Base-by-base conservation (phyloP, 2,797 vertebrate species). In the Hemibagrus guttatus region DNA sequence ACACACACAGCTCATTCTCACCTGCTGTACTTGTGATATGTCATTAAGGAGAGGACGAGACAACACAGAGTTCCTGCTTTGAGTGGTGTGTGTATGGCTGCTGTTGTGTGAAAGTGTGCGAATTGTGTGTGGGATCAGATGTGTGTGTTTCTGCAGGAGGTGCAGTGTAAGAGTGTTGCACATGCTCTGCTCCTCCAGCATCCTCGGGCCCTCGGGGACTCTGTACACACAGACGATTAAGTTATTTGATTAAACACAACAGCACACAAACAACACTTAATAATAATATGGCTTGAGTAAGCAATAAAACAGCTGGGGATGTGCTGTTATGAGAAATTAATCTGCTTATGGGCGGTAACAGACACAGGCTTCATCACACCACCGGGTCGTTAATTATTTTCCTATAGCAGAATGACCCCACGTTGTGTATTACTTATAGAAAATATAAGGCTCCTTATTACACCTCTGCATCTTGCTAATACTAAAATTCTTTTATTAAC, bases 111-210 rank as follows among this genome's bases (percentile, higher is more conserved):
- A 19, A 28, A 17, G 74, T 28, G 49, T 56, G 49, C 17, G 16
- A 54, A 13, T 26, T 76, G 74, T 76, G 56, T 61, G 35, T 61
- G 76, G 56, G 31, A 80, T 80, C 21, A 80, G 76, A 3, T 26
- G 76, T 42, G 56, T 61, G 76, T 42, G 76, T 39, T 80, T 92
- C 74, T 91, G 91, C 66, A 95, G 91, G 52, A 95, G 88, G 79
- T 93, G 91, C 49, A 94, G 86, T 46, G 95, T 89, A 42, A 95
- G 85, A n/a, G 31, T 66, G 12, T 94, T 94, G 83, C 91, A 94
- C 88, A 92, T 79, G 4, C 7, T 88, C 91, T 95, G 93, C 0
- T 94, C 93, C 86, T 94, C 91, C 72, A 86, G 91, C 89, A 92
- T 91, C 64, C 59, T 88, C 54, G 90, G 88, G 79, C 92, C 84